Percentiles rank a stretch among this genome's conserved stretches.
phyloP scores from a whole-genome alignment of 1,140 invertebrate genomes.

The Oreohelix idahoensis region DNA sequence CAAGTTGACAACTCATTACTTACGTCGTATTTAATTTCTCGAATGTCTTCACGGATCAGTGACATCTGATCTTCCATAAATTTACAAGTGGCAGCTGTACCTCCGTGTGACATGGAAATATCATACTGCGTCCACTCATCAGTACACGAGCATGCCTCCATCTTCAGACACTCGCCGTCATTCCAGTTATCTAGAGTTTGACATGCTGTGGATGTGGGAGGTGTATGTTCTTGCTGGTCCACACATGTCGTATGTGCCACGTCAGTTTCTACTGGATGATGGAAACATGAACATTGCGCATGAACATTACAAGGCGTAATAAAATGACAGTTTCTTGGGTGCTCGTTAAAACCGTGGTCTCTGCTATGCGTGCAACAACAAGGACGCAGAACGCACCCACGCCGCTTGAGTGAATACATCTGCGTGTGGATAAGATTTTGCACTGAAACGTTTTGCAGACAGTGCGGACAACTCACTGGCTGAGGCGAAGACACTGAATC shows the following conservation, averaged over 20 bases:
- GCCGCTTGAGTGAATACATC: neutral
- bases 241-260: neutral
- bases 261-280: neutral
- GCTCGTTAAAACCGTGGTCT: neutral
- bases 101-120: neutral
- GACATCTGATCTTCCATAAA: neutral
- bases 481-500: too few relatives aligned
- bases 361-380: neutral
- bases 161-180: neutral
- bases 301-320: neutral
- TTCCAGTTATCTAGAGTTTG: neutral
- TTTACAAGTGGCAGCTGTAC: neutral
- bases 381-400: neutral
- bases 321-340: neutral
- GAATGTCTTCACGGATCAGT: neutral
- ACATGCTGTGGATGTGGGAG: neutral
- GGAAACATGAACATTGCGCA: neutral
- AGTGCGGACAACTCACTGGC: too few relatives aligned
- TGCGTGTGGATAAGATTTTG: neutral
- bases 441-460: neutral
- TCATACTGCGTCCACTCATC: neutral
- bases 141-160: neutral
- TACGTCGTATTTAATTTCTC: neutral
- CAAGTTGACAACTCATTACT: too few relatives aligned
- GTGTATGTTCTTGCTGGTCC: neutral